These are phyloP conservation scores for Orchesella cincta DNA, from an alignment of 1,140 invertebrate species.

Conservation along the genomic window DNA sequence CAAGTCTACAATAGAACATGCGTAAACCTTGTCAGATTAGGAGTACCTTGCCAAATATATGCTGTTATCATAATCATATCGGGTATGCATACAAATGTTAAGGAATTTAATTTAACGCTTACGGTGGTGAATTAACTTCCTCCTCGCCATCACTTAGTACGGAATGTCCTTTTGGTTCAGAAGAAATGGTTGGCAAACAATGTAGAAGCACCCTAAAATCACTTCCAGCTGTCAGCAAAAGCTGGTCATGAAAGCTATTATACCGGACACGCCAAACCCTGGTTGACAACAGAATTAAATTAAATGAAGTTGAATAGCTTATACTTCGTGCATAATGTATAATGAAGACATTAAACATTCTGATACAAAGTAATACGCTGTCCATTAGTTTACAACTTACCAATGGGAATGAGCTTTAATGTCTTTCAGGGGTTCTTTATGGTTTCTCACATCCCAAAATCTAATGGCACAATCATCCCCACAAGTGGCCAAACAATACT, in stretches of 20 bases:
- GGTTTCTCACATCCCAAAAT: constrained; percentile 92
- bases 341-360: constrained; percentile 20
- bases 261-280: constrained; percentile 91
- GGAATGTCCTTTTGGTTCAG: constrained; percentile 69
- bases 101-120: constrained; percentile 26
- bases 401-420: constrained; percentile 93
- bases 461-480: constrained; percentile 92
- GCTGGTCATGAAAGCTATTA: constrained; percentile 95
- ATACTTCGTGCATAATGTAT: constrained; percentile 49
- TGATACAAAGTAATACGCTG: too few species aligned
- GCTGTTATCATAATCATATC: background rate
- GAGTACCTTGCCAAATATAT: background rate
- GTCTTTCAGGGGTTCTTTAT: constrained; percentile 73
- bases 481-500: constrained; percentile 88
- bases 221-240: constrained; percentile 91
- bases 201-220: constrained; percentile 88
- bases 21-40: background rate
- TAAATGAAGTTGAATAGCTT: too few species aligned
- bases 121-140: constrained; percentile 20
- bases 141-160: constrained; percentile 60
- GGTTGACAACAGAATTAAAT: too few species aligned
- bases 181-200: constrained; percentile 83
- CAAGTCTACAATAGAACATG: constrained; percentile 40
- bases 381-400: constrained; percentile 58
- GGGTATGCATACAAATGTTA: background rate